Evolutionary conservation across 2,797 vertebrate genomes (phyloP).

Genomic region (Todus mexicanus): DNA sequence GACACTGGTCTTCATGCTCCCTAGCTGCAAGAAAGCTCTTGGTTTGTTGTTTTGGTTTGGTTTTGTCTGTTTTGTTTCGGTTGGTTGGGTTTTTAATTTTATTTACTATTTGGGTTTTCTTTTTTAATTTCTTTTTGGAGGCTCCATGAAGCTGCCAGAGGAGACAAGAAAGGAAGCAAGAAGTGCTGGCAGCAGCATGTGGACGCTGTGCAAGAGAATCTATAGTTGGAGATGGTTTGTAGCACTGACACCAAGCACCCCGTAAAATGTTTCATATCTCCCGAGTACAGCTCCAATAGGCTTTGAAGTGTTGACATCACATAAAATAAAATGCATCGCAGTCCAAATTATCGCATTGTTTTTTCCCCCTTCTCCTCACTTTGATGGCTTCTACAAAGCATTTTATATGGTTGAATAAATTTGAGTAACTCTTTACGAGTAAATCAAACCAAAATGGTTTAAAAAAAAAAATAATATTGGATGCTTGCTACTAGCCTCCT

Average conservation of each 20-base stretch:
- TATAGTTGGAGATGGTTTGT: conserved; percentile 38
- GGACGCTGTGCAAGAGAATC: neutral
- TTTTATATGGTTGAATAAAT: conserved; percentile 69
- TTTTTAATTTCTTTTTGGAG: neutral
- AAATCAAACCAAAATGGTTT: conserved; percentile 43
- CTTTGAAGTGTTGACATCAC: conserved; percentile 74
- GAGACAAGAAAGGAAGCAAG: neutral
- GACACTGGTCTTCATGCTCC: neutral
- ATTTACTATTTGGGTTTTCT: neutral
- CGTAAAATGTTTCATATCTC: conserved; percentile 29
- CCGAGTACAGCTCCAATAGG: conserved; percentile 9
- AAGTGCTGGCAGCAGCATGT: neutral
- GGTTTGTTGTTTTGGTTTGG: neutral
- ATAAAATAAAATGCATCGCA: conserved; percentile 63
- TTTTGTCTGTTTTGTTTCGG: too few relatives aligned
- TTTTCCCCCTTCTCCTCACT: conserved; percentile 17
- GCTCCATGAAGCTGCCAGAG: neutral
- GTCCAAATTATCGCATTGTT: conserved; percentile 61
- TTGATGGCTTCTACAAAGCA: conserved; percentile 70
- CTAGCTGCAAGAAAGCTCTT: neutral
- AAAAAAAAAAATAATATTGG: neutral
- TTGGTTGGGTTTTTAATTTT: too few relatives aligned
- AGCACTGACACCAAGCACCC: conserved; percentile 3
- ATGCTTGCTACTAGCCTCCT: neutral
- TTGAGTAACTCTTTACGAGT: conserved; percentile 59